A percentile compares a stretch with the other conserved stretches of the same genome.
Evolutionary conservation across 2,113 vertebrate genomes (phyloP).

Genomic region (Hippolais icterina): DNA sequence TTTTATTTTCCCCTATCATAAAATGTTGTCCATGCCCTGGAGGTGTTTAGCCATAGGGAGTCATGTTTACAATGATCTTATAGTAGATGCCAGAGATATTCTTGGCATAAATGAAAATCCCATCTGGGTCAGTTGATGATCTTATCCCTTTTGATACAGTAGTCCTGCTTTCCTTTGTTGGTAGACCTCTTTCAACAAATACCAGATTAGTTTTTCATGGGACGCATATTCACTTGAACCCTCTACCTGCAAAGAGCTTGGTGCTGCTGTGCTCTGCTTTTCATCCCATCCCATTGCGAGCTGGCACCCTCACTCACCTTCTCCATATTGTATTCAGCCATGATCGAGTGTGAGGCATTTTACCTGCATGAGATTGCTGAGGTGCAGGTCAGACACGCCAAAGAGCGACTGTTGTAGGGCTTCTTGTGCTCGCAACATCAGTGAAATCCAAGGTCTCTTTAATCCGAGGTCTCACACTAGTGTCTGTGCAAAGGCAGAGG

Average conservation of each 20-base stretch:
- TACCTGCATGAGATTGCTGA: background rate
- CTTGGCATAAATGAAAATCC: background rate
- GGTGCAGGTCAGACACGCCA: background rate
- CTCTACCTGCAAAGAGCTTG: background rate
- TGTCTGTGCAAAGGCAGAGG: background rate
- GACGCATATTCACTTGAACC: background rate
- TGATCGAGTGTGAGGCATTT: background rate
- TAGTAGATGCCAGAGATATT: background rate
- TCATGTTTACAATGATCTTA: background rate
- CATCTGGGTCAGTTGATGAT: background rate
- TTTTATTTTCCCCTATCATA: background rate
- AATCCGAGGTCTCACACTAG: background rate
- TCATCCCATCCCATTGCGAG: fast-evolving
- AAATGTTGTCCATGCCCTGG: background rate
- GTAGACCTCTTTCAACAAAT: background rate
- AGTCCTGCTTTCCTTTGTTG: background rate
- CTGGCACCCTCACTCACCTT: background rate
- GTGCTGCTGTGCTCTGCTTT: background rate
- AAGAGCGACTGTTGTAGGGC: fast-evolving
- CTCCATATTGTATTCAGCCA: fast-evolving
- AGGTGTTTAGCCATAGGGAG: background rate
- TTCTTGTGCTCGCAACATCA: fast-evolving
- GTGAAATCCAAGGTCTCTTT: background rate
- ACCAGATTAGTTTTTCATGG: background rate
- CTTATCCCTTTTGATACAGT: background rate